These are phyloP conservation scores for Cheilosia pagana DNA, from an alignment of 2,888 invertebrate genomes.

Conservation along the genomic window DNA sequence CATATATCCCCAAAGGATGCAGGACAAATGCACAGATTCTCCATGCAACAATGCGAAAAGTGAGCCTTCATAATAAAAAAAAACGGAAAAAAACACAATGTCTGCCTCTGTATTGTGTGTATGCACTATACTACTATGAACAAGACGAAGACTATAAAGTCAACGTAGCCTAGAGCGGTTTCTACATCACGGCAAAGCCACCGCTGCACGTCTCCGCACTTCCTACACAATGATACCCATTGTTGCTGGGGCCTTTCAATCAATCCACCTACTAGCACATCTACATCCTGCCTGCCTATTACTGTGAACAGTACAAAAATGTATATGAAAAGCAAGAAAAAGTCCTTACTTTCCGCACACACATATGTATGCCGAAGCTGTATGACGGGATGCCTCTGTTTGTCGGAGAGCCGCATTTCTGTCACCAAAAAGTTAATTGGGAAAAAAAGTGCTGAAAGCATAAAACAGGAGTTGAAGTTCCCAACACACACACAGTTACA, in stretches of 20 bases:
- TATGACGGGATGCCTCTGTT: constrained; percentile 32
- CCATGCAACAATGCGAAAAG: constrained; percentile 47
- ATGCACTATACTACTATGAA: constrained; percentile 6
- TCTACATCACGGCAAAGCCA: constrained; percentile 58
- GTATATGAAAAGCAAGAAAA: constrained; percentile 6
- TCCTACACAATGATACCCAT: constrained; percentile 28
- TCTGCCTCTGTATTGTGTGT: constrained; percentile 8
- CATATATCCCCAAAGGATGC: constrained; percentile 19
- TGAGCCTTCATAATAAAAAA: constrained; percentile 12
- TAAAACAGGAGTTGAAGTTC: constrained; percentile 52
- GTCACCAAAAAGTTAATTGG: constrained; percentile 73
- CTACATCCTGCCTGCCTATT: constrained; percentile 70
- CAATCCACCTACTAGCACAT: constrained; percentile 51
- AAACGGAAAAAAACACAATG: constrained; percentile 2
- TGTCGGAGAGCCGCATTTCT: constrained; percentile 57
- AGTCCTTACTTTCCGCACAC: constrained; percentile 31
- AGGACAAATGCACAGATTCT: constrained; percentile 51
- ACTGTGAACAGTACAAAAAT: constrained; percentile 53
- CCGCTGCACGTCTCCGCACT: constrained; percentile 30
- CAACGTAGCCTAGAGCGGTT: constrained; percentile 69
- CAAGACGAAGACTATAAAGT: constrained; percentile 50
- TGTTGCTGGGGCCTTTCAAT: constrained; percentile 54
- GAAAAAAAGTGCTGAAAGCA: constrained; percentile 66
- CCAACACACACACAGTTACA: constrained; percentile 17
- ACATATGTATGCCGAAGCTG: constrained; percentile 9